Evolutionary conservation across 2,113 vertebrate genomes (phyloP).

Genomic region (Chunga burmeisteri): DNA sequence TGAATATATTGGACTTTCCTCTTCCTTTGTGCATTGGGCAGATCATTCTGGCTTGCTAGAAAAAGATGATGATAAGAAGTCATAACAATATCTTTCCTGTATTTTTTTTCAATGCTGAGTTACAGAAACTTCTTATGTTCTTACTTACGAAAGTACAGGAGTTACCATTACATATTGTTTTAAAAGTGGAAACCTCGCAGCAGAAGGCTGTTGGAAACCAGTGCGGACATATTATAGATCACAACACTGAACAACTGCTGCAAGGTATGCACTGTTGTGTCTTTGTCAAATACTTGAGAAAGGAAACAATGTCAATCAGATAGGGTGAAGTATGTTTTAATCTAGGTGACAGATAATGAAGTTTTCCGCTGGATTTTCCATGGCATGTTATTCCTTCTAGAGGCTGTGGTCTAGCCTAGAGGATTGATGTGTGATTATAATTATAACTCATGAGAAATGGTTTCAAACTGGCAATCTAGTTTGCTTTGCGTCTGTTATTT

Average conservation of each 20-base stretch:
- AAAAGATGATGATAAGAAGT: not conserved
- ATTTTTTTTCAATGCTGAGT: not conserved
- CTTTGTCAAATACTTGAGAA: not conserved
- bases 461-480: not conserved
- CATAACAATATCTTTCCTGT: not conserved
- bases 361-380: not conserved
- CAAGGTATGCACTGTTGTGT: not conserved
- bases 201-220: not conserved
- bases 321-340: not conserved
- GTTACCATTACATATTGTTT: not conserved
- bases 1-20: not conserved
- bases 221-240: not conserved
- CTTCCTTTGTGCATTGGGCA: not conserved
- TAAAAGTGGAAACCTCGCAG: not conserved
- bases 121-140: not conserved
- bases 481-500: conserved; percentile 31
- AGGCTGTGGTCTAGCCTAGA: not conserved
- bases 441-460: conserved; percentile 2
- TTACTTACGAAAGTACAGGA: not conserved
- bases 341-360: not conserved
- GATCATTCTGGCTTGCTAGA: not conserved
- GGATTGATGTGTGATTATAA: conserved; percentile 19
- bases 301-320: not conserved
- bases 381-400: not conserved
- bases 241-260: not conserved